These are phyloP conservation scores for Turnix velox DNA, from an alignment of 2,113 vertebrate species.

Conservation along the genomic window DNA sequence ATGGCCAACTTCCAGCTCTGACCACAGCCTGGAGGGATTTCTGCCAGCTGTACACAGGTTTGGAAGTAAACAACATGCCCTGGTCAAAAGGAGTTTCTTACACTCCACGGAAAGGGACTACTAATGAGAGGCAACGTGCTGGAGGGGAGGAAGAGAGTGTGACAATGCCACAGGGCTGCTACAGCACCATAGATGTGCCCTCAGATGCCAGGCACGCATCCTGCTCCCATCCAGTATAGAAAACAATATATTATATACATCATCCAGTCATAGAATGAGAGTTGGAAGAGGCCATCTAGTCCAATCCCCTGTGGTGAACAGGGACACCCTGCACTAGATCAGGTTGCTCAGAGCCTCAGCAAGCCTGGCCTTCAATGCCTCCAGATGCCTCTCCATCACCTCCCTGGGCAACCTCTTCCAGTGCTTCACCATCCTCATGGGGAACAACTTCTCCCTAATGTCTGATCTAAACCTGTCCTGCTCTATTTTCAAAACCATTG, in stretches of 20 bases:
- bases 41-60: conserved; percentile 78
- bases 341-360: too few relatives aligned
- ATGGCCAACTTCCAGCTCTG: conserved; percentile 77
- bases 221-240: rapidly evolving
- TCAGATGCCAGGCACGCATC: neutral
- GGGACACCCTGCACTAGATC: too few relatives aligned
- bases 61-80: conserved; percentile 64
- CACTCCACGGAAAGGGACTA: conserved; percentile 33
- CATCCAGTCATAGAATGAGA: too few relatives aligned
- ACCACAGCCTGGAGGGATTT: conserved; percentile 78
- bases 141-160: neutral
- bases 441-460: too few relatives aligned
- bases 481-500: too few relatives aligned
- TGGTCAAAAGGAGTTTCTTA: conserved; percentile 67
- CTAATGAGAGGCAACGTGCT: conserved; percentile 48
- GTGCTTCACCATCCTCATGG: too few relatives aligned
- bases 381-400: too few relatives aligned
- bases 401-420: too few relatives aligned
- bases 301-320: too few relatives aligned
- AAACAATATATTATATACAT: rapidly evolving
- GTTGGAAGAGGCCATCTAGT: too few relatives aligned
- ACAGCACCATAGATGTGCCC: neutral
- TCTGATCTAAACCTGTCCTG: too few relatives aligned
- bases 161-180: neutral
- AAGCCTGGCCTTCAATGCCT: too few relatives aligned